Evolutionary conservation across 2,888 invertebrate species (phyloP).

Genomic region (Xestia xanthographa): DNA sequence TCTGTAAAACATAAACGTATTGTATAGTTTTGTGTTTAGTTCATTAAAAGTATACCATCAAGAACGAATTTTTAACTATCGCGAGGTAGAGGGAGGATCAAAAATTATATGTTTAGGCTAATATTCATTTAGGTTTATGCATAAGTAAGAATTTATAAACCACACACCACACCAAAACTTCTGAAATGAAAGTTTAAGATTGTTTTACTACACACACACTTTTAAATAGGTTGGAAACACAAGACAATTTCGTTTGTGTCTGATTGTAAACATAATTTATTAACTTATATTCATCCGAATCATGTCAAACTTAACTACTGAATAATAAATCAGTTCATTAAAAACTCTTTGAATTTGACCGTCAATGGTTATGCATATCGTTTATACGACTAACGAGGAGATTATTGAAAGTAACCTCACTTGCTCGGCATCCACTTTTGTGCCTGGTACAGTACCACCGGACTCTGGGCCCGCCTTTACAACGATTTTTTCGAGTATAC

Average conservation of each 20-base stretch:
- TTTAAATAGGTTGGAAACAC: no score
- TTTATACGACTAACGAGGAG: constrained; percentile 1
- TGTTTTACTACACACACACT: not conserved
- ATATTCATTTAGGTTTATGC: no score
- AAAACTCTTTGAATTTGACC: not conserved
- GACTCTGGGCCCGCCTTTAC: constrained; percentile 8
- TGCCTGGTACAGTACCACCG: constrained; percentile 35
- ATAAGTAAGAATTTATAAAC: no score
- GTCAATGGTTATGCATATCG: constrained; percentile 22
- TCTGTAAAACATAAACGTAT: constrained; percentile 25
- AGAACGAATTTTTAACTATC: no score
- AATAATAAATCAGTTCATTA: not conserved
- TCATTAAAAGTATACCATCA: not conserved
- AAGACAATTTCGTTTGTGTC: no score
- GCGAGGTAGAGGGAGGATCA: no score
- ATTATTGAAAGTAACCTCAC: constrained; percentile 26
- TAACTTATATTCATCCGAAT: no score
- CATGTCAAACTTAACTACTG: no score
- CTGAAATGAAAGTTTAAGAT: not conserved
- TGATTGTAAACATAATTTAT: no score
- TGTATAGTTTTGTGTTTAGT: not conserved
- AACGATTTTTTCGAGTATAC: constrained; percentile 14
- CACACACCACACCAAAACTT: no score
- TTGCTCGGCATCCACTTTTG: constrained; percentile 23
- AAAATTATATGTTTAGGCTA: no score